Evolutionary conservation across 2,113 vertebrate genomes (phyloP).

Genomic region (Xiphophorus maculatus): DNA sequence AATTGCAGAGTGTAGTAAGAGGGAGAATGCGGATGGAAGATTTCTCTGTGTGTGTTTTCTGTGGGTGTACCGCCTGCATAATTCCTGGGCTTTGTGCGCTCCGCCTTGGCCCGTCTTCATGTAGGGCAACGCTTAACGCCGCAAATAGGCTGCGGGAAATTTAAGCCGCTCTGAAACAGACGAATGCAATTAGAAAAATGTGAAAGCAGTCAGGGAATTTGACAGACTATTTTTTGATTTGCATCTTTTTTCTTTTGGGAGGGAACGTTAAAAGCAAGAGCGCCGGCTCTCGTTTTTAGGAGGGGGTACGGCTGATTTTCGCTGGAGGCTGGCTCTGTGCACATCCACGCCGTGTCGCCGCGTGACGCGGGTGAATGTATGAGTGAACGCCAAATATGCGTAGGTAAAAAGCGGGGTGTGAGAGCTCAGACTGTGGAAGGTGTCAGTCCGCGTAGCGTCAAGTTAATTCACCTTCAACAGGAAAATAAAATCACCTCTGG

Average conservation of each 20-base stretch:
- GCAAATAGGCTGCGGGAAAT: slow-evolving; percentile 33
- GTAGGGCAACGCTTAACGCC: slow-evolving; percentile 33
- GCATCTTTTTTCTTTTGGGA: not conserved
- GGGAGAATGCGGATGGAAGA: not conserved
- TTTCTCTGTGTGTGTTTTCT: slow-evolving; percentile 14
- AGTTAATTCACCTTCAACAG: slow-evolving; percentile 35
- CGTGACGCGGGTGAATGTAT: not conserved
- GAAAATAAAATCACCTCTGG: slow-evolving; percentile 39
- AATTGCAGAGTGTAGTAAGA: slow-evolving; percentile 18
- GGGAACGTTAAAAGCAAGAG: slow-evolving; percentile 12
- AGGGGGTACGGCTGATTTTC: slow-evolving; percentile 10
- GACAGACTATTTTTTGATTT: slow-evolving; percentile 4
- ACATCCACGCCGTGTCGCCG: not conserved
- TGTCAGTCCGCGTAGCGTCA: slow-evolving; percentile 49
- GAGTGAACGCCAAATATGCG: slow-evolving; percentile 5
- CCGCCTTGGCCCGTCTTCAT: slow-evolving; percentile 41
- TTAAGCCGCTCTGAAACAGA: slow-evolving; percentile 22
- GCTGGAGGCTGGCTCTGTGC: not conserved
- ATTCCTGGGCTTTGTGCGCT: not conserved
- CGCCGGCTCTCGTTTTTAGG: not conserved
- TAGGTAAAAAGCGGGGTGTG: slow-evolving; percentile 21
- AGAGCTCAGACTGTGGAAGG: slow-evolving; percentile 30
- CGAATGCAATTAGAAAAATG: slow-evolving; percentile 27
- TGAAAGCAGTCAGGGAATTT: slow-evolving; percentile 13
- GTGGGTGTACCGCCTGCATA: not conserved